phyloP scores from a whole-genome alignment of 2,888 invertebrate species.

The Nomada goodeniana region DNA sequence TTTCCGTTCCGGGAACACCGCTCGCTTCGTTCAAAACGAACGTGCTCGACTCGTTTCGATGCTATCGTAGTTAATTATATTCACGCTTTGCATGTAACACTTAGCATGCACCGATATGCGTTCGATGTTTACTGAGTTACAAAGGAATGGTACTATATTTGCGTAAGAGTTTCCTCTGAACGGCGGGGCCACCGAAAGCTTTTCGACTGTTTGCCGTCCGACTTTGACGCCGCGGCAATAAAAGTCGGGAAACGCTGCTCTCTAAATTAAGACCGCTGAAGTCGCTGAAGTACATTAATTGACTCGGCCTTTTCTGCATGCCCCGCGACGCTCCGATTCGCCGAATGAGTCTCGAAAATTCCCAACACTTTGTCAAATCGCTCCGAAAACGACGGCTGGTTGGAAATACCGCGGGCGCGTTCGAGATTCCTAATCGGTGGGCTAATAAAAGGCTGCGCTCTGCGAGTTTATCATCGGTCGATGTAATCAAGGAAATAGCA shows the following conservation, averaged over 20 bases:
- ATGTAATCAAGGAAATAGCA: constrained; percentile 31
- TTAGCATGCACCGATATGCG: background rate
- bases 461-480: background rate
- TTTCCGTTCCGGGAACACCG: background rate
- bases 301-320: constrained; percentile 43
- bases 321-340: background rate
- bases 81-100: background rate
- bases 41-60: constrained; percentile 10
- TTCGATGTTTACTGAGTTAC: background rate
- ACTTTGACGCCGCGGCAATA: constrained; percentile 43
- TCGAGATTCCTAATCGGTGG: background rate
- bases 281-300: constrained; percentile 55
- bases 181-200: background rate
- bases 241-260: constrained; percentile 49
- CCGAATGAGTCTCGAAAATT: background rate
- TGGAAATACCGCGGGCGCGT: background rate
- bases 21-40: constrained; percentile 20
- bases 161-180: background rate
- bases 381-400: background rate
- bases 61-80: constrained; percentile 8
- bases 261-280: constrained; percentile 58
- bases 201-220: constrained; percentile 5
- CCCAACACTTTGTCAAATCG: background rate
- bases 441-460: background rate
- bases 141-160: background rate